Base-by-base conservation (phyloP, 2,797 vertebrate genomes). In the Parotocinclus haroldoi region DNA sequence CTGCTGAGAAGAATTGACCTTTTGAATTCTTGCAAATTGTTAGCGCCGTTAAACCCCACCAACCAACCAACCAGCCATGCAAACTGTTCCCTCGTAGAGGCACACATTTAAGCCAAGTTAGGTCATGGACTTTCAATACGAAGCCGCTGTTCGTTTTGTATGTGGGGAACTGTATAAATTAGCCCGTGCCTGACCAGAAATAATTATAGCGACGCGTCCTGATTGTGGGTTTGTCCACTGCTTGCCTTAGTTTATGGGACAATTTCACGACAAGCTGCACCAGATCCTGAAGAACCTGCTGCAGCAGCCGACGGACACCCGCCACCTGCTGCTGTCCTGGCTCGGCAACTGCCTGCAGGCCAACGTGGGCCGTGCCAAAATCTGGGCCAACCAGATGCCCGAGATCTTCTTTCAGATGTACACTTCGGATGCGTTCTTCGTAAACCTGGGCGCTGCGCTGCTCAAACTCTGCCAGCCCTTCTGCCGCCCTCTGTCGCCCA, bases 361-460 rank as follows among this genome's bases (percentile, higher is more conserved):
- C 0, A 99, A 99, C 0, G 88, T 92, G 0, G 96, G 96, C 36
- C 92, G 96, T 68, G 87, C 93, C 71, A 99, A 98, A 85, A 99
- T 99, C 51, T 99, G 97, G 97, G 94, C 96, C 69, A 99, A 96
- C 84, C 96, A 99, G 89, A 96, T 98, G 94, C 96, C 97, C 0
- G 96, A 98, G 85, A 94, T 99, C 81, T 96, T 96, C 87, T 92
- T 95, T 83, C 96, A 98, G 88, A 96, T 94, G 91, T 97, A 95
- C 0, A 92, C 96, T 65, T 98, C 96, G 0, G 97, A 99, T 75
- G 95, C 95, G 45, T 96, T 98, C 87, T 98, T 98, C 81, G 87
- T 99, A 65, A 99, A 96, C 81, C 80, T 99, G 83, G 95, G 95
- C 16, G 94, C 95, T 17, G 93, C 91, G 0, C 92, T 99, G 40